phyloP scores from a whole-genome alignment of 1,140 invertebrate genomes.

The Apolygus lucorum region DNA sequence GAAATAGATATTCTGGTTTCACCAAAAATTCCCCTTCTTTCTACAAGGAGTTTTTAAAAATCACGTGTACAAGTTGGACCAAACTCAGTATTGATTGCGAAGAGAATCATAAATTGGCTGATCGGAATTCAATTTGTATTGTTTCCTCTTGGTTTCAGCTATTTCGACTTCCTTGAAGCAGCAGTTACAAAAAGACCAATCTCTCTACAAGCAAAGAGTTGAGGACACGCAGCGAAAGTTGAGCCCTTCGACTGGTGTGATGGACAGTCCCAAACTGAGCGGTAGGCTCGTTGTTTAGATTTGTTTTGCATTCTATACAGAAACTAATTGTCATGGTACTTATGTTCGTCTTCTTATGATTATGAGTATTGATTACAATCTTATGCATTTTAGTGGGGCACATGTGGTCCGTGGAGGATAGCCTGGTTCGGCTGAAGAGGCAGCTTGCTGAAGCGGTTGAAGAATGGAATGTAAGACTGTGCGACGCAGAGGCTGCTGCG shows the following conservation, averaged over 20 bases:
- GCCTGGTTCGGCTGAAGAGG: slow-evolving; percentile 53
- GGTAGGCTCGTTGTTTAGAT: slow-evolving; percentile 20
- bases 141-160: too few species aligned
- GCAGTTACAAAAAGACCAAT: slow-evolving; percentile 53
- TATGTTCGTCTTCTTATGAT: too few species aligned
- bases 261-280: slow-evolving; percentile 32
- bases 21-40: too few species aligned
- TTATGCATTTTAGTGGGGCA: background rate
- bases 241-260: slow-evolving; percentile 46
- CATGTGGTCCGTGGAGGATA: slow-evolving; percentile 50
- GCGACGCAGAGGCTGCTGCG: slow-evolving; percentile 20
- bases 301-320: too few species aligned
- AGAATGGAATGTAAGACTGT: slow-evolving; percentile 55
- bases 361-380: too few species aligned
- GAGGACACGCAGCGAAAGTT: slow-evolving; percentile 64
- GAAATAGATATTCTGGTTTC: too few species aligned
- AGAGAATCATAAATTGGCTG: too few species aligned
- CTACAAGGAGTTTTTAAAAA: too few species aligned
- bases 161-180: slow-evolving; percentile 50
- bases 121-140: too few species aligned
- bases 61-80: background rate
- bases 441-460: slow-evolving; percentile 53
- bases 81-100: too few species aligned
- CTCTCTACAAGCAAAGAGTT: slow-evolving; percentile 60
- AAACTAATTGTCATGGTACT: too few species aligned